Evolutionary conservation across 2,797 vertebrate genomes (phyloP), one percentile per base, ranked within the genome.

Genomic region (Notamacropus eugenii): DNA sequence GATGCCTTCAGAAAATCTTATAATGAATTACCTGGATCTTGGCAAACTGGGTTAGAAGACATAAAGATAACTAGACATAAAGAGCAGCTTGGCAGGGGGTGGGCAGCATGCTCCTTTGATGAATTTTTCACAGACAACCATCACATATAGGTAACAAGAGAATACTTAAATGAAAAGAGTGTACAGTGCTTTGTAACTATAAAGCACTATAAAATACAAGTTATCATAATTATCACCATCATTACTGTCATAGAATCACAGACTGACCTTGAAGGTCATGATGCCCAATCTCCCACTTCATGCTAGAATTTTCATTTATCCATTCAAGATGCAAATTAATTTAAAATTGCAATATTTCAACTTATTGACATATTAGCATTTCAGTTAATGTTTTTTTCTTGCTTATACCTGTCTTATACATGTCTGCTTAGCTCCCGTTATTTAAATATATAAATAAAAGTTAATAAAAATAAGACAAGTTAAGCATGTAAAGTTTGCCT

Each of bases 401-500:
- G 3, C 74, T 46, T 46, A 82, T 46, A 46, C 22, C 5, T 52
- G 52, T 52, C 52, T 52, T 52, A 52, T 52, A 52, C 22, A 87
- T 87, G 22, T 87, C 74, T 87, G n/a, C 34, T 19, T 67, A 67
- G 62, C 34, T 34, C 34, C 3, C 1, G 74, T 50, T 67, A 87
- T 46, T 74, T 82, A 82, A 82, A 82, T 52, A 52, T 5, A 52
- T 52, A 52, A 52, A 6, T 52, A 52, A 52, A 52, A 52, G 52
- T 52, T 52, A 52, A 52, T 52, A 52, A 52, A 52, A 52, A 52
- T 5, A 87, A 87, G 34, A 16, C 62, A 67, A 67, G 9, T 8
- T 82, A 82, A 46, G 24, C 19, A 95, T 93, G 52, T 22, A 96
- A 46, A 93, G 95, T 46, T 93, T 95, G 54, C n/a, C 96, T 91